A percentile compares a stretch with the other conserved stretches of the same genome.
phyloP scores from a whole-genome alignment of 1,140 invertebrate genomes.

The Plutomurus gul region DNA sequence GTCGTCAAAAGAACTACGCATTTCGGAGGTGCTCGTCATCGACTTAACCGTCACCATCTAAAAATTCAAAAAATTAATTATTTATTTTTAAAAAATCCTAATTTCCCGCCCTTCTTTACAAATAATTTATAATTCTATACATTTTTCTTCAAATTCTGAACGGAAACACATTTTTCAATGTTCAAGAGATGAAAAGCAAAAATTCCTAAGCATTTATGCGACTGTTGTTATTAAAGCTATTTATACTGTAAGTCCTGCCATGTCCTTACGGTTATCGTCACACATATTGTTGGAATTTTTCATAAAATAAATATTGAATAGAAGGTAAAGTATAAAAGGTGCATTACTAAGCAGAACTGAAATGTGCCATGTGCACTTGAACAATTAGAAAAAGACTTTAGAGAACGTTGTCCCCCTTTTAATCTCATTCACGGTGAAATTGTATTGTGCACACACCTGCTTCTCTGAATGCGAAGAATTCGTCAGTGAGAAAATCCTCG shows the following conservation, averaged over 20 bases:
- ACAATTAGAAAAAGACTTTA: neutral
- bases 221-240: too few species aligned
- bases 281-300: too few species aligned
- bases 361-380: neutral
- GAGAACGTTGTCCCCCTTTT: neutral
- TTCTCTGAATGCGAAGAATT: constrained; percentile 1
- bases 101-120: neutral
- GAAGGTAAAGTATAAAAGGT: too few species aligned
- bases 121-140: neutral
- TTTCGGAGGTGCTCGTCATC: neutral
- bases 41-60: constrained; percentile 7
- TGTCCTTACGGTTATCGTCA: too few species aligned
- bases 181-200: too few species aligned
- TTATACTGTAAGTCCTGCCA: too few species aligned
- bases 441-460: constrained; percentile 27
- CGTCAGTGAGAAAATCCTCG: constrained; percentile 37
- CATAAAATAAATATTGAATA: too few species aligned
- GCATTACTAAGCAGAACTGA: too few species aligned
- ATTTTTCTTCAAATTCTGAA: too few species aligned
- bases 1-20: neutral
- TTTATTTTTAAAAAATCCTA: too few species aligned
- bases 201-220: too few species aligned
- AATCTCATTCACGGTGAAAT: neutral
- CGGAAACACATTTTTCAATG: too few species aligned
- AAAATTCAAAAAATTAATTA: neutral